Conservation (phyloP, 2,797 vertebrate species). For the Danionella dracula region DNA sequence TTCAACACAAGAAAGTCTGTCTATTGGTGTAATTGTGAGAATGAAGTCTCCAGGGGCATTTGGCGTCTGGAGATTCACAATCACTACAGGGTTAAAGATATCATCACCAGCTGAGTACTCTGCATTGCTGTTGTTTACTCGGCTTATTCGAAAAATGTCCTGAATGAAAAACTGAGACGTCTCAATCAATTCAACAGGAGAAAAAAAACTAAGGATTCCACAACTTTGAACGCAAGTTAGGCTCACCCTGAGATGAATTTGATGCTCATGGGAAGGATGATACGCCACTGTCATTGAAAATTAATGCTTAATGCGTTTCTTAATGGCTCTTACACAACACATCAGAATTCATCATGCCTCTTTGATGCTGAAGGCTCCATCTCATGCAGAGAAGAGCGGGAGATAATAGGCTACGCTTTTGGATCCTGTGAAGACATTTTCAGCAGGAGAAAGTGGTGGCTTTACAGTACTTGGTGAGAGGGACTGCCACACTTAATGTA, state of each 20-base stretch:
- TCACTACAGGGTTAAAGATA: not conserved
- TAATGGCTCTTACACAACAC: constrained; percentile 32
- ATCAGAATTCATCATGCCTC: constrained; percentile 31
- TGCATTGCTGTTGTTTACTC: not conserved
- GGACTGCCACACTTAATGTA: not conserved
- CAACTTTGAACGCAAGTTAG: constrained; percentile 6
- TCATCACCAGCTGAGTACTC: not conserved
- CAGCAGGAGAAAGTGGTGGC: not conserved
- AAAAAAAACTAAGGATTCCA: not conserved
- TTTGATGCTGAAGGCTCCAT: constrained; percentile 28
- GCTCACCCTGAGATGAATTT: not conserved
- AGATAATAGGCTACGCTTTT: constrained; percentile 1
- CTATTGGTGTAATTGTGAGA: too few relatives aligned
- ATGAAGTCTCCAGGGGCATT: not conserved
- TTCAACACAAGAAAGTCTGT: too few relatives aligned
- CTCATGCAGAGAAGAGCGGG: not conserved
- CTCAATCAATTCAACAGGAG: not conserved
- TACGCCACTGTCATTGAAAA: constrained; percentile 19
- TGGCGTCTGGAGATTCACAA: not conserved
- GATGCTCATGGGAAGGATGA: not conserved
- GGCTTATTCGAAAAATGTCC: not conserved
- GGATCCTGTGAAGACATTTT: constrained; percentile 13
- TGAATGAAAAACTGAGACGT: not conserved
- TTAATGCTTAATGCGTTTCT: constrained; percentile 35
- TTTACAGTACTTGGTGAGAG: not conserved